These are phyloP conservation scores for Cisticola juncidis DNA, from an alignment of 2,113 vertebrate genomes.

Conservation along the genomic window DNA sequence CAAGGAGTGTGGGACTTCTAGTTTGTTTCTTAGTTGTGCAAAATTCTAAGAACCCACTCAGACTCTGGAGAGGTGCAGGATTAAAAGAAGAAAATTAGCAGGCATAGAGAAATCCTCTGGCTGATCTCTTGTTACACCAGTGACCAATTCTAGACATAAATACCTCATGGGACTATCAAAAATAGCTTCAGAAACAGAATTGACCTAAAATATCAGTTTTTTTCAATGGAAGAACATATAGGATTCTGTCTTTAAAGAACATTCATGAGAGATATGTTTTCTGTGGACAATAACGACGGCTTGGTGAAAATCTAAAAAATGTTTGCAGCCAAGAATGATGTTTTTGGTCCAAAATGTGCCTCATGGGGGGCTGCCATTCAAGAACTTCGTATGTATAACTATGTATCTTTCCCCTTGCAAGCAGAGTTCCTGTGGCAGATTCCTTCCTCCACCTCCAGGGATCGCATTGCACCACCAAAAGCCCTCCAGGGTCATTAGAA, in stretches of 20 bases:
- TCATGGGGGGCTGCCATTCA: neutral
- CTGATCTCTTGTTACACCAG: neutral
- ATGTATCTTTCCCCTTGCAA: neutral
- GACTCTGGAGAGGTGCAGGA: neutral
- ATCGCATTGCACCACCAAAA: neutral
- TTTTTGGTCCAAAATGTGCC: neutral
- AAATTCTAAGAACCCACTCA: neutral
- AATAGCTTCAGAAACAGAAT: neutral
- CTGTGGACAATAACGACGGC: neutral
- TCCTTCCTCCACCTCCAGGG: neutral
- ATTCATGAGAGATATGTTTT: neutral
- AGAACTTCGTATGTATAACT: rapidly evolving
- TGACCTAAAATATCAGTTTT: neutral
- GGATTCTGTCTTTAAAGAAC: neutral
- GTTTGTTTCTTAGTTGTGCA: neutral
- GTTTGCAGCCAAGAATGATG: neutral
- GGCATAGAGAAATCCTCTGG: neutral
- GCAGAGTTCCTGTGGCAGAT: neutral
- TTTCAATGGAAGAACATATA: neutral
- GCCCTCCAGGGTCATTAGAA: neutral
- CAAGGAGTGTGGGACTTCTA: neutral
- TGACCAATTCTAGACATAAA: neutral
- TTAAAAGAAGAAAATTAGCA: neutral
- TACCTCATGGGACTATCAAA: neutral
- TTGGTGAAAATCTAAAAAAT: neutral